Percentiles rank a stretch among this genome's conserved stretches.
phyloP scores from a whole-genome alignment of 2,113 vertebrate species.

The Diadophis punctatus region DNA sequence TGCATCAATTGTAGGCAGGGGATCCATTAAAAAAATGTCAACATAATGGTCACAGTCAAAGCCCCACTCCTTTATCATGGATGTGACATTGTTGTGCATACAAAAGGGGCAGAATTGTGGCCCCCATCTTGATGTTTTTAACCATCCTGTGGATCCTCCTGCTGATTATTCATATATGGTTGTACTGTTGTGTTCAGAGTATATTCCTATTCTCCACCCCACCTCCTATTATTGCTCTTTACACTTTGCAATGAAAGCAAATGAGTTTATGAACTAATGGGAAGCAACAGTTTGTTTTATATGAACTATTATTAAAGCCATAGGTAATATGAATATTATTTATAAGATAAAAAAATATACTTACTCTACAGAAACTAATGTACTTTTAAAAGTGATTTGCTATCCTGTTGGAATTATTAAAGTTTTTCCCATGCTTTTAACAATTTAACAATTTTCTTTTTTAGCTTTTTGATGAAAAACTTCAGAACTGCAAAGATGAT shows the following conservation, averaged over 20 bases:
- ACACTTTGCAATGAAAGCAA: not conserved
- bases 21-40: not conserved
- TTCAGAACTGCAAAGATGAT: slow-evolving; percentile 98
- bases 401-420: slow-evolving; percentile 8
- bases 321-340: not conserved
- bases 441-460: not conserved
- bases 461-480: slow-evolving; percentile 97
- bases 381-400: not conserved
- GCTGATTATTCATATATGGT: not conserved
- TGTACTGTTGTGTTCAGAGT: not conserved
- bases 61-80: not conserved
- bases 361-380: not conserved
- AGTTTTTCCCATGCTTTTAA: slow-evolving; percentile 15
- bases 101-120: not conserved
- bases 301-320: not conserved
- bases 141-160: not conserved
- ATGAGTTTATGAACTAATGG: not conserved
- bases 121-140: not conserved
- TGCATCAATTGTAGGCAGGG: not conserved
- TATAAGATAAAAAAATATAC: not conserved
- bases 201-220: not conserved
- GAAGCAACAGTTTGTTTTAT: not conserved
- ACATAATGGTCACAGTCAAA: not conserved
- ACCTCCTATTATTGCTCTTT: not conserved
- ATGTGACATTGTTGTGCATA: not conserved